Percentiles rank a stretch among this genome's conserved stretches.
Conservation (phyloP, 2,113 vertebrate species). For the Phycodurus eques region DNA sequence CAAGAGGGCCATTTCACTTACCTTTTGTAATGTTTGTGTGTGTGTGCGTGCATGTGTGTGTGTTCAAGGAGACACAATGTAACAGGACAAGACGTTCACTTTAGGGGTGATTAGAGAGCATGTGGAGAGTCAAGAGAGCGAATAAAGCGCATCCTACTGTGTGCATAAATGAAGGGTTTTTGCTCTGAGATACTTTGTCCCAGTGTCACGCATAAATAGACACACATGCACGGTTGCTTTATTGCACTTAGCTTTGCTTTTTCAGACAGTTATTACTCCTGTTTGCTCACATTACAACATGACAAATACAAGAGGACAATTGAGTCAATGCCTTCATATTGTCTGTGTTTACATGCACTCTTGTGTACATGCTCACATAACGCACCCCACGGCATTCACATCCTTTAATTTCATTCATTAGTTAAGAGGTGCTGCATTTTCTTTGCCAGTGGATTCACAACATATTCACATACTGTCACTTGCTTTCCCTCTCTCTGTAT, state of each 20-base stretch:
- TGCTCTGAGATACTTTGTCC: conserved; percentile 9
- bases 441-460: conserved; percentile 8
- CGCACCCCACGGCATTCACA: conserved; percentile 14
- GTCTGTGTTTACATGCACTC: not conserved
- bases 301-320: conserved; percentile 4
- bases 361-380: not conserved
- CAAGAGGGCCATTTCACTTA: conserved; percentile 25
- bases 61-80: conserved; percentile 29
- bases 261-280: not conserved
- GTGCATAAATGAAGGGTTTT: conserved; percentile 19
- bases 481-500: not conserved
- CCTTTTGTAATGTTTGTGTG: conserved; percentile 34
- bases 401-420: conserved; percentile 27
- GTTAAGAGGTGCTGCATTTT: conserved; percentile 19
- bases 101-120: conserved; percentile 19
- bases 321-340: conserved; percentile 8
- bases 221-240: not conserved
- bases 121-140: conserved; percentile 1
- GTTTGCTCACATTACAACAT: conserved; percentile 10
- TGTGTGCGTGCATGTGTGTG: not conserved
- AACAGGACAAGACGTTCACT: conserved; percentile 53
- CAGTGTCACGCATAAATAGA: not conserved
- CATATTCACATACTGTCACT: not conserved
- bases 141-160: conserved; percentile 1
- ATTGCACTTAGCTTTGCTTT: not conserved